Evolutionary conservation across 2,113 vertebrate genomes (phyloP).

Genomic region (Ceuthmochares aereus): DNA sequence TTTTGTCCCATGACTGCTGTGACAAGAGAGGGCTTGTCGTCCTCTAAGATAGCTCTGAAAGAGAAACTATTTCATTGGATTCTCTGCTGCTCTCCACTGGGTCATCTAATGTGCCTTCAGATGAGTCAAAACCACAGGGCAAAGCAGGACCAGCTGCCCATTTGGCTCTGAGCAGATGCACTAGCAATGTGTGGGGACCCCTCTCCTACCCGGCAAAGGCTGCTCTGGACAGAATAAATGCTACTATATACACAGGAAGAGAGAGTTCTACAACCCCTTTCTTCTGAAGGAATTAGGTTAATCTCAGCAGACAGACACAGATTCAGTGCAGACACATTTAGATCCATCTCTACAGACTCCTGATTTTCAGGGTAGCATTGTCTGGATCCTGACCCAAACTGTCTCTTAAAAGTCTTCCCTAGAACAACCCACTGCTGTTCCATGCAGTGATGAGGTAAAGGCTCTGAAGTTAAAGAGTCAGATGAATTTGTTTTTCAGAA

Average conservation of each 20-base stretch:
- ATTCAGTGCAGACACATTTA: not conserved
- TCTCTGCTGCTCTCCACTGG: not conserved
- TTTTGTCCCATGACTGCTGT: conserved; percentile 84
- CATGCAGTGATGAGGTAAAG: not conserved
- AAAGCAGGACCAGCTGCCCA: not conserved
- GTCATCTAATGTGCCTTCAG: not conserved
- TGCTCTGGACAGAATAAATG: not conserved
- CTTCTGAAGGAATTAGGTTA: not conserved
- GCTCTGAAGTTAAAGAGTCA: not conserved
- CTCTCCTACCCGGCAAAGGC: not conserved
- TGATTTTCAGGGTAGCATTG: not conserved
- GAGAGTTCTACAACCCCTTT: not conserved
- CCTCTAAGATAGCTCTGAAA: conserved; percentile 80
- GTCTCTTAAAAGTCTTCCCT: not conserved
- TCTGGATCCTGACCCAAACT: not conserved
- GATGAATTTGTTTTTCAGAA: not conserved
- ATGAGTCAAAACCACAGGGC: not conserved
- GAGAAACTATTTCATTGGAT: not conserved
- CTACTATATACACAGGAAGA: not conserved
- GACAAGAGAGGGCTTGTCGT: conserved; percentile 79
- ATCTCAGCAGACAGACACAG: not conserved
- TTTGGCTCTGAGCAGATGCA: not conserved
- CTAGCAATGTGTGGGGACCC: not conserved
- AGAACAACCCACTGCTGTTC: not conserved
- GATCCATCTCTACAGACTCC: not conserved